Percentiles rank a stretch among this genome's conserved stretches.
These are phyloP conservation scores for Diplodus sargus DNA, from an alignment of 2,797 vertebrate genomes.

Conservation along the genomic window DNA sequence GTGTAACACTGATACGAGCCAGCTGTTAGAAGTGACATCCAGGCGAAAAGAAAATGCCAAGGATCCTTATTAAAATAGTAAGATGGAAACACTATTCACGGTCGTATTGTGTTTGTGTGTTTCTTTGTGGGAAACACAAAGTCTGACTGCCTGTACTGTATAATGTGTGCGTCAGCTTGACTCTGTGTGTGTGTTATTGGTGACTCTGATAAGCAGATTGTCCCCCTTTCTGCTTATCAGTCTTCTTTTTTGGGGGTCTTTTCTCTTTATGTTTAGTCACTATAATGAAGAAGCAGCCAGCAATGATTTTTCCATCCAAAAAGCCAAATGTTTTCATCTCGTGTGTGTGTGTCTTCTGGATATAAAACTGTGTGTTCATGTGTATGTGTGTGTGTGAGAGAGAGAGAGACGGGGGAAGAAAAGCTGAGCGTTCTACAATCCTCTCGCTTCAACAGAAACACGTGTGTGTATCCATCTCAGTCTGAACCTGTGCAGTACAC, in stretches of 20 bases:
- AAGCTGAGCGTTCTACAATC: background rate
- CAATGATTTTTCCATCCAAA: background rate
- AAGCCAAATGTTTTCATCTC: background rate
- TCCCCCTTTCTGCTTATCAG: conserved; percentile 37
- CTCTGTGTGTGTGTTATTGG: conserved; percentile 1
- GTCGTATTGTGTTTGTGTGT: background rate
- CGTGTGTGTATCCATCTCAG: background rate
- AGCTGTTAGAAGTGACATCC: background rate
- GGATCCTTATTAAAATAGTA: background rate
- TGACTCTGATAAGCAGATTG: conserved; percentile 24
- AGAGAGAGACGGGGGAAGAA: background rate
- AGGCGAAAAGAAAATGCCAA: background rate
- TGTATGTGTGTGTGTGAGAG: background rate
- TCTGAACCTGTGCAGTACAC: conserved; percentile 16
- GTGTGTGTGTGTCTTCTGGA: background rate
- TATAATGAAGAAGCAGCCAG: background rate
- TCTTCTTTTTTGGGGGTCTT: conserved; percentile 17
- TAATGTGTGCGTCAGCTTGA: conserved; percentile 7
- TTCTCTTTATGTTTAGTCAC: conserved; percentile 8
- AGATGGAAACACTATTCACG: background rate
- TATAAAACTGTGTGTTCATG: background rate
- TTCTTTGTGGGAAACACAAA: background rate
- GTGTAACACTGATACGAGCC: background rate
- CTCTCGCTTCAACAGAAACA: conserved; percentile 8
- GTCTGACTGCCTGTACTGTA: conserved; percentile 1